Conservation (phyloP, 2,888 invertebrate genomes). For the Catocala fraxini region DNA sequence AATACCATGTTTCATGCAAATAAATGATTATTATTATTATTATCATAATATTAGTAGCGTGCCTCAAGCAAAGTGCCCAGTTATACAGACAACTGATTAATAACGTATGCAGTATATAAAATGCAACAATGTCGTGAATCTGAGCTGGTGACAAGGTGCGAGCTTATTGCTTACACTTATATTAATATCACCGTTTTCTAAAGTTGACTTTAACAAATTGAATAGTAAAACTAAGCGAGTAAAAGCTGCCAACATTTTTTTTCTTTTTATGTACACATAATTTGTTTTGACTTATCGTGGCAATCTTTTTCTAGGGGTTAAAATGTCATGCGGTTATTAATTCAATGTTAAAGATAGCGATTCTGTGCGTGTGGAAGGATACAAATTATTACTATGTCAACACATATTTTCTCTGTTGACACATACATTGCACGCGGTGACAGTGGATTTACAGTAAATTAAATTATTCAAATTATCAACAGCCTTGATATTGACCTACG, state of each 20-base stretch:
- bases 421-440: slow-evolving; percentile 5
- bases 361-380: slow-evolving; percentile 1
- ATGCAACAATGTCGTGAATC: slow-evolving; percentile 15
- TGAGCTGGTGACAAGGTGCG: slow-evolving; percentile 9
- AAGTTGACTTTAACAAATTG: slow-evolving; percentile 40
- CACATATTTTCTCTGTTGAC: slow-evolving; percentile 8
- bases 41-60: neutral
- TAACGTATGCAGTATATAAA: slow-evolving; percentile 2
- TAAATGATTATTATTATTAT: too few species aligned
- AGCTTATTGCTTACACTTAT: slow-evolving; percentile 30
- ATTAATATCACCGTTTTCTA: slow-evolving; percentile 37
- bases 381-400: slow-evolving; percentile 4
- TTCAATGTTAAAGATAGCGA: slow-evolving; percentile 24
- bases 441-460: neutral
- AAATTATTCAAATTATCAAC: neutral
- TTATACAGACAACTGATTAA: slow-evolving; percentile 8
- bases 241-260: slow-evolving; percentile 9
- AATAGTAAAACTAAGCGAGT: slow-evolving; percentile 13
- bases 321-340: slow-evolving; percentile 26
- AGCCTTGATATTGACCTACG: too few species aligned
- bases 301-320: slow-evolving; percentile 33
- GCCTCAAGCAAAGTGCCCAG: neutral
- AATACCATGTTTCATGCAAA: too few species aligned
- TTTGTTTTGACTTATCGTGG: slow-evolving; percentile 18
- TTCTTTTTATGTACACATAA: slow-evolving; percentile 12